phyloP scores from a whole-genome alignment of 1,140 invertebrate species.

The Diprion similis region DNA sequence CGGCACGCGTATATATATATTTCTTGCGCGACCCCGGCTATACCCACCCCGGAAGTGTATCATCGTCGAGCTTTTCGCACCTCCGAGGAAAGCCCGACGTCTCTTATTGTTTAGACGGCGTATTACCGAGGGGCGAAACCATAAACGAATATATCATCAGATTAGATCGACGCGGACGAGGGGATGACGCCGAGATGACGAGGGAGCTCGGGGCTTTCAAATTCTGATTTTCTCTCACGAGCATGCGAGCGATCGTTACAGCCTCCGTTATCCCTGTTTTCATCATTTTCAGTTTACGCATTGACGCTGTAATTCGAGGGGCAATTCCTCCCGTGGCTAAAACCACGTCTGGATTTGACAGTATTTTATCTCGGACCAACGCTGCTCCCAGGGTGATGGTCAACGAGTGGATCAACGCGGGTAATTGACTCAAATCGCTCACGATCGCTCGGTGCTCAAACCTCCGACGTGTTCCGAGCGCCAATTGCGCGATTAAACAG shows the following conservation, averaged over 20 bases:
- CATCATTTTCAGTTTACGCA: too few species aligned
- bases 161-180: neutral
- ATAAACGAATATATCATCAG: neutral
- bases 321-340: neutral
- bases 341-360: neutral
- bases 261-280: too few species aligned
- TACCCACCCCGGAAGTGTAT: neutral
- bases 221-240: too few species aligned
- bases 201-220: too few species aligned
- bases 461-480: neutral
- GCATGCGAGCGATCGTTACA: too few species aligned
- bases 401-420: neutral
- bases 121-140: neutral
- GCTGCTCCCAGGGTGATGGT: neutral
- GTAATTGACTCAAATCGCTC: constrained; percentile 1
- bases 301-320: neutral
- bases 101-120: neutral
- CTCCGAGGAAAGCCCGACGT: neutral
- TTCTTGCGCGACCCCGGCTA: neutral
- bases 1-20: neutral
- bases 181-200: too few species aligned
- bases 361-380: neutral
- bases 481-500: neutral
- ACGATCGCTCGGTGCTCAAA: neutral
- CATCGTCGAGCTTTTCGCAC: neutral